Base-by-base conservation (phyloP, 2,113 vertebrate species). In the Tapirus terrestris region DNA sequence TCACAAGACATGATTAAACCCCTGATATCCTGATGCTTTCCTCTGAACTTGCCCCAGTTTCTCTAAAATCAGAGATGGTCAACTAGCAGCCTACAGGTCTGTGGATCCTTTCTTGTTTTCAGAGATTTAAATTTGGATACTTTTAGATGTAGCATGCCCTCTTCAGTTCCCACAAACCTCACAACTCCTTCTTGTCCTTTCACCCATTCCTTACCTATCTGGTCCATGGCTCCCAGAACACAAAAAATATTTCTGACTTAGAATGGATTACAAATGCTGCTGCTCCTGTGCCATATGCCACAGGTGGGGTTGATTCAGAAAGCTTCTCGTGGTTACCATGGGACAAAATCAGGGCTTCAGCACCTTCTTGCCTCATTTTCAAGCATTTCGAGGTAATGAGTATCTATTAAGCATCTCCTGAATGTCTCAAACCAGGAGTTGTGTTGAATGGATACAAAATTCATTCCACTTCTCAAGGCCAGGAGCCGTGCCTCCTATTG, bases 31-130 rank as follows among this genome's bases (percentile, higher is more conserved):
- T 60, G 60, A 48, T 61, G 16, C 10, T 86, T 79, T 93, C 61
- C 29, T 95, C 23, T 73, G 17, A 81, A 77, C 13, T 58, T 63
- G n/a, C 7, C 56, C 61, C 23, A 48, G n/a, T 93, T 89, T 77
- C 25, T 63, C n/a, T 79, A 65, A 21, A 67, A 89, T 25, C 48
- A 94, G 5, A 91, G 53, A 16, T 51, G 21, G 72, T 8, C 21
- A 89, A 48, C 17, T 31, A 73, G 23, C 6, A 93, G 7, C 27
- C 91, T 79, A 65, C 1, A 85, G 8, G 14, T 75, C 56, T 83
- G 5, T 63, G 29, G 18, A 31, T 20, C 13, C 8, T 27, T n/a
- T 79, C 36, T 31, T 85, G 3, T 95, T 95, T 87, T 72, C n/a
- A 56, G 9, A 72, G 18, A 68, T 39, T 58, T 92, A 27, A 63